Evolutionary conservation across 2,797 vertebrate genomes (phyloP).

Genomic region (Anguilla obscura): DNA sequence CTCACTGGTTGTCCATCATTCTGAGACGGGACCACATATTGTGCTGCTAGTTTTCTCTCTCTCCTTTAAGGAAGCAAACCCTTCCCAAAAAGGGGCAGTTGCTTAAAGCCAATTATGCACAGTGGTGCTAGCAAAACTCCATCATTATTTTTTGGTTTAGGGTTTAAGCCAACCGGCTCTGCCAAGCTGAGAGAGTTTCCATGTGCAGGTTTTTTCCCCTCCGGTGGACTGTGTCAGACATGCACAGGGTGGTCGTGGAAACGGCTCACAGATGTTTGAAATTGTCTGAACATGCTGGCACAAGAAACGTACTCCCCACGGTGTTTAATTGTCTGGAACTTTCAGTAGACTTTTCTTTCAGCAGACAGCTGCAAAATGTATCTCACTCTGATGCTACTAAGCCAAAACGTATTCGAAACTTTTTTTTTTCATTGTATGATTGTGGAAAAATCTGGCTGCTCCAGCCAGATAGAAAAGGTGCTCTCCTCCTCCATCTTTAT

Average conservation of each 20-base stretch:
- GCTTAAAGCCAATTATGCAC: not conserved
- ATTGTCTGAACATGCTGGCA: constrained; percentile 10
- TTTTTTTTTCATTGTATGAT: not conserved
- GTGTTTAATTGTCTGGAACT: not conserved
- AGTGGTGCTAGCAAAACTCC: not conserved
- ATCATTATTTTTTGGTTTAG: too few relatives aligned
- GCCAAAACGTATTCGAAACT: not conserved
- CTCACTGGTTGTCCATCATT: too few relatives aligned
- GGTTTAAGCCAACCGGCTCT: not conserved
- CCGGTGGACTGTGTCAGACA: not conserved
- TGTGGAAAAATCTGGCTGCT: not conserved
- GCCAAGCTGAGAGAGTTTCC: not conserved
- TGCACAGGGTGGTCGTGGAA: not conserved
- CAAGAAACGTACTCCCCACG: not conserved
- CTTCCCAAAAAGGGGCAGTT: not conserved
- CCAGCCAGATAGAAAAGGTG: too few relatives aligned
- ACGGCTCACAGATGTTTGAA: constrained; percentile 8
- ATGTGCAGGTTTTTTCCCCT: not conserved
- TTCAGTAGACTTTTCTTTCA: not conserved
- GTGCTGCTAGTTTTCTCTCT: too few relatives aligned
- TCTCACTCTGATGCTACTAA: not conserved
- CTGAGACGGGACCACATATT: too few relatives aligned
- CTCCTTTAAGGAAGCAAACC: not conserved
- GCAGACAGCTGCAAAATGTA: not conserved
- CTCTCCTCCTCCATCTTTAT: too few relatives aligned